A percentile compares a stretch with the other conserved stretches of the same genome.
phyloP scores from a whole-genome alignment of 2,113 vertebrate species.

The Opisthocomus hoazin region DNA sequence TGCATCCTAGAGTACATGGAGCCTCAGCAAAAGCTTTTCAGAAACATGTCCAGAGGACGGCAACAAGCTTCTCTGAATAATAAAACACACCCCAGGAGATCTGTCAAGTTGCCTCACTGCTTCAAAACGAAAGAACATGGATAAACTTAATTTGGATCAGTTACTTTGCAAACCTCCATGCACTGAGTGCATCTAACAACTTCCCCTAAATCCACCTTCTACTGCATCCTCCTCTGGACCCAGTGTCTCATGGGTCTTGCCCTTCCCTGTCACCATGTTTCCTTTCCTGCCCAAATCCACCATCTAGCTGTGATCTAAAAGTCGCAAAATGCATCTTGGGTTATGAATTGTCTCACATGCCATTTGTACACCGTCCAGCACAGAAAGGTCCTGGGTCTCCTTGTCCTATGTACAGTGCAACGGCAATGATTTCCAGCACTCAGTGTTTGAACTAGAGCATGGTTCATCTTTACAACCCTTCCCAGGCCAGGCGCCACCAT shows the following conservation, averaged over 20 bases:
- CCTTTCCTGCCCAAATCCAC: not conserved
- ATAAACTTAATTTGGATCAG: not conserved
- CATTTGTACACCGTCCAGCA: not conserved
- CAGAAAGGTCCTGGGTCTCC: not conserved
- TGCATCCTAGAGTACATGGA: not conserved
- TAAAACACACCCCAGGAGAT: not conserved
- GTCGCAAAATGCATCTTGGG: not conserved
- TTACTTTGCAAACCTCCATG: not conserved
- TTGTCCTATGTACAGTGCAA: not conserved
- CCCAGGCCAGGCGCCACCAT: not conserved
- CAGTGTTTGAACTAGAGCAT: not conserved
- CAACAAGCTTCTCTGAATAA: not conserved
- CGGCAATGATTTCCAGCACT: not conserved
- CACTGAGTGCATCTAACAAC: not conserved
- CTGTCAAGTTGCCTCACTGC: not conserved
- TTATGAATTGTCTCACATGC: not conserved
- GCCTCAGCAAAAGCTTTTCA: not conserved
- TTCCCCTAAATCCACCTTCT: not conserved
- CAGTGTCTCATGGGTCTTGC: not conserved
- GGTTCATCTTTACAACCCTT: not conserved
- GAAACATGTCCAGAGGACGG: not conserved
- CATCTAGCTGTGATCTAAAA: not conserved
- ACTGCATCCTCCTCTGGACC: not conserved
- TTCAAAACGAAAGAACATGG: not conserved
- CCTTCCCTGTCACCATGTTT: not conserved